These are phyloP conservation scores for Drosophila neotestacea DNA, from an alignment of 2,888 invertebrate genomes.

Conservation along the genomic window DNA sequence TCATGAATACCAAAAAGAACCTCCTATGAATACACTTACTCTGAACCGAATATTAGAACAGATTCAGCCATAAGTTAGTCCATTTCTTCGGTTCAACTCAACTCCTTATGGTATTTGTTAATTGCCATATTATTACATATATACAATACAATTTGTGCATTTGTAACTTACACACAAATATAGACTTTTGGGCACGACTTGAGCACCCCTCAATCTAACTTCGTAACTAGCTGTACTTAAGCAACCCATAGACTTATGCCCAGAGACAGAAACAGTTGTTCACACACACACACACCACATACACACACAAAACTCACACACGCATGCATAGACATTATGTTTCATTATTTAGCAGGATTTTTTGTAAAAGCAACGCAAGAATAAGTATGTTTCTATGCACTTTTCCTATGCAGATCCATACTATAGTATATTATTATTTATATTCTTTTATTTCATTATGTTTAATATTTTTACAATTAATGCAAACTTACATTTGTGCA, in stretches of 20 bases:
- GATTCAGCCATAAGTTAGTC: not conserved
- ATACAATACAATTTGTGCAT: conserved; percentile 51
- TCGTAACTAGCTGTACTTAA: conserved; percentile 52
- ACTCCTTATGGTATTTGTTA: conserved; percentile 10
- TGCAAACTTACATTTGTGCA: not conserved
- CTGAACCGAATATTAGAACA: conserved; percentile 4
- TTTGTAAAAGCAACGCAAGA: conserved; percentile 7
- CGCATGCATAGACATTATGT: conserved; percentile 16
- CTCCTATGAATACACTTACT: conserved; percentile 5
- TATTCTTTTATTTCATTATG: not conserved
- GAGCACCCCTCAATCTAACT: conserved; percentile 19
- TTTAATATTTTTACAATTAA: not conserved
- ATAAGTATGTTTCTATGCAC: conserved; percentile 23
- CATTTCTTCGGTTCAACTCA: not conserved
- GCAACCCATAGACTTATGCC: conserved; percentile 34
- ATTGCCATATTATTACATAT: conserved; percentile 23
- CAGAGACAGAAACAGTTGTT: conserved; percentile 6
- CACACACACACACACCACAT: conserved; percentile 2
- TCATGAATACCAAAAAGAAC: conserved; percentile 15
- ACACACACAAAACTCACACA: conserved; percentile 6
- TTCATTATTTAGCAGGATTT: conserved; percentile 15
- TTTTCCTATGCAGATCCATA: conserved; percentile 10
- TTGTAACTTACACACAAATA: conserved; percentile 52
- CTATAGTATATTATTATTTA: not conserved
- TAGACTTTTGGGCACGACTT: conserved; percentile 42